Conservation (phyloP, 2,113 vertebrate genomes). For the Clinocottus analis region DNA sequence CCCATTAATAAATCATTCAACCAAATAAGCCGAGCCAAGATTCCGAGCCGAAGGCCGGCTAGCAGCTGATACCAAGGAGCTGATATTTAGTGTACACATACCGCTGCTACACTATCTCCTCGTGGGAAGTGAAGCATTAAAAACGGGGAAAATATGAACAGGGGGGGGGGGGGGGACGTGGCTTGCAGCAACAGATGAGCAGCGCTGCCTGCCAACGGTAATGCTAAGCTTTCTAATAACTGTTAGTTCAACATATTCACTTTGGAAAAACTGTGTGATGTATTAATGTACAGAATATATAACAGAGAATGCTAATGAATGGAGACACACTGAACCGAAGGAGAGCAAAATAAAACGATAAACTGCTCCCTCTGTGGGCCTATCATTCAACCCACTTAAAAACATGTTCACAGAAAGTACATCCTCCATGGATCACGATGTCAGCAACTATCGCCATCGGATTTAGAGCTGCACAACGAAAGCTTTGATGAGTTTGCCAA, state of each 20-base stretch:
- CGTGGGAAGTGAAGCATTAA: slow-evolving; percentile 40
- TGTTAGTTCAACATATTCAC: slow-evolving; percentile 68
- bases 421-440: slow-evolving; percentile 23
- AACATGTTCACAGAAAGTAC: slow-evolving; percentile 32
- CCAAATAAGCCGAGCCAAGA: slow-evolving; percentile 71
- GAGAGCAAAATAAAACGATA: not conserved
- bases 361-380: slow-evolving; percentile 32
- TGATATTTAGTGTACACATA: slow-evolving; percentile 69
- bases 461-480: not conserved
- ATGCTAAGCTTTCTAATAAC: slow-evolving; percentile 65
- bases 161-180: no score
- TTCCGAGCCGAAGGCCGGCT: slow-evolving; percentile 58
- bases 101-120: slow-evolving; percentile 62
- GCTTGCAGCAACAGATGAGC: slow-evolving; percentile 67
- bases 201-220: slow-evolving; percentile 56
- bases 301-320: slow-evolving; percentile 38
- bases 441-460: not conserved
- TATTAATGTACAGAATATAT: slow-evolving; percentile 40
- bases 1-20: slow-evolving; percentile 81
- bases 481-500: slow-evolving; percentile 3
- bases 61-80: slow-evolving; percentile 67
- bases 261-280: slow-evolving; percentile 32
- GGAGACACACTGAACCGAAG: slow-evolving; percentile 32
- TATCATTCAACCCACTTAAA: slow-evolving; percentile 46
- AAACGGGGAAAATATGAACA: slow-evolving; percentile 12